Percentiles rank a stretch among this genome's conserved stretches.
phyloP scores from a whole-genome alignment of 53 echinoderm and acorn worm species.

The Patiria pectinifera region DNA sequence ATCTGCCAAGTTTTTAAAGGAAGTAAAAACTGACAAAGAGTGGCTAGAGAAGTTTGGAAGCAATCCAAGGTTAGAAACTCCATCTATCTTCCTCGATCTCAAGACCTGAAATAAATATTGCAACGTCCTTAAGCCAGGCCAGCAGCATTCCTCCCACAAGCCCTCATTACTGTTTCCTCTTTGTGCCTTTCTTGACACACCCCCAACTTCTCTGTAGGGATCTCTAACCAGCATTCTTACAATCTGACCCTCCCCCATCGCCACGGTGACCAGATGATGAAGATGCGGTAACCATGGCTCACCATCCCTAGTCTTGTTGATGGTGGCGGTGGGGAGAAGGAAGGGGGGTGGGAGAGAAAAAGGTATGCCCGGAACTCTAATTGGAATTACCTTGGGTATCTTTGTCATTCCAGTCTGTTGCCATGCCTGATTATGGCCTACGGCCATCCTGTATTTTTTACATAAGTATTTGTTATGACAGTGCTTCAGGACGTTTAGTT shows the following conservation, averaged over 20 bases:
- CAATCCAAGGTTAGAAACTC: neutral
- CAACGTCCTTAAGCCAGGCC: too few species aligned
- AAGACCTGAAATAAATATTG: neutral
- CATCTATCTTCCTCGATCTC: neutral
- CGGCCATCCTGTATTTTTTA: neutral
- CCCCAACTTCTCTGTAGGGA: neutral
- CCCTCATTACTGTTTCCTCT: neutral
- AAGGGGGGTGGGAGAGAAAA: neutral
- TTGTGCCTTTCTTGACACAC: neutral
- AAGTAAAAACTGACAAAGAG: neutral
- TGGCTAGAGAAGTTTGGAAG: neutral
- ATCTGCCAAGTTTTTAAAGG: neutral
- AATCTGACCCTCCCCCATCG: neutral
- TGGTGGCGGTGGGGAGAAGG: neutral
- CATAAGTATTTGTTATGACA: neutral
- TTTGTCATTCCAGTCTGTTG: slow-evolving; percentile 14
- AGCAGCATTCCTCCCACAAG: neutral
- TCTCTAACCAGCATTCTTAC: neutral
- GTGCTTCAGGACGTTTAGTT: too few species aligned
- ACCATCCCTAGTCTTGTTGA: neutral
- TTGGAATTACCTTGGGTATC: slow-evolving; percentile 21
- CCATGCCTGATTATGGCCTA: neutral
- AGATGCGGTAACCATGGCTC: neutral
- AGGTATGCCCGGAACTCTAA: slow-evolving; percentile 48
- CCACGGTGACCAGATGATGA: neutral